Percentiles rank a stretch among this genome's conserved stretches.
phyloP scores from a whole-genome alignment of 2,797 vertebrate species.

The Leptodactylus fallax region DNA sequence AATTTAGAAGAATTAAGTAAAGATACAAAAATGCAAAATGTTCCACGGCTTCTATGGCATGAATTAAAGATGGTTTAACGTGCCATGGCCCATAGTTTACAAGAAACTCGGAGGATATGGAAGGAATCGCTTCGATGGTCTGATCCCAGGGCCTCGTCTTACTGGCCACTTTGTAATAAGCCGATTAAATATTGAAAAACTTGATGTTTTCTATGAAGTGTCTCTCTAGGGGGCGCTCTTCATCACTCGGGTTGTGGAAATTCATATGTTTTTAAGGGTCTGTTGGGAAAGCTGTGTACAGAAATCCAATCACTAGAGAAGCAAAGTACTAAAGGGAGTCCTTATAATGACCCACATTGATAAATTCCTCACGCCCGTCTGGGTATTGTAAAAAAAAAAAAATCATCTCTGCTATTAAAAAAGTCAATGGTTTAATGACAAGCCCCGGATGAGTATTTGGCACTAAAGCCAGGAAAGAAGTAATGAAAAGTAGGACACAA shows the following conservation, averaged over 20 bases:
- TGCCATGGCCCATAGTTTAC: neutral
- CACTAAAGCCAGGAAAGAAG: too few species aligned
- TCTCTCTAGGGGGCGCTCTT: neutral
- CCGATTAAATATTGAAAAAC: neutral
- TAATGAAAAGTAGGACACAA: too few species aligned
- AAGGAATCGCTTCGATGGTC: neutral
- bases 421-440: too few species aligned
- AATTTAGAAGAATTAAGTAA: constrained; percentile 5
- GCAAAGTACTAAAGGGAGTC: too few species aligned
- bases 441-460: too few species aligned
- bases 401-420: too few species aligned
- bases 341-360: neutral
- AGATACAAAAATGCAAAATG: neutral
- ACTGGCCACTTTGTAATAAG: neutral
- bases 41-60: neutral
- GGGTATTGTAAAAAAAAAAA: too few species aligned
- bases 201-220: neutral
- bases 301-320: neutral
- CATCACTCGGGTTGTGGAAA: too few species aligned
- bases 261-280: neutral
- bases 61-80: constrained; percentile 15
- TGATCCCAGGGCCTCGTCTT: neutral
- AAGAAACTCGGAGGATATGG: neutral
- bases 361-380: neutral
- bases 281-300: neutral